A percentile compares a stretch with the other conserved stretches of the same genome.
Evolutionary conservation across 2,797 vertebrate species (phyloP).

Genomic region (Vireo griseus): DNA sequence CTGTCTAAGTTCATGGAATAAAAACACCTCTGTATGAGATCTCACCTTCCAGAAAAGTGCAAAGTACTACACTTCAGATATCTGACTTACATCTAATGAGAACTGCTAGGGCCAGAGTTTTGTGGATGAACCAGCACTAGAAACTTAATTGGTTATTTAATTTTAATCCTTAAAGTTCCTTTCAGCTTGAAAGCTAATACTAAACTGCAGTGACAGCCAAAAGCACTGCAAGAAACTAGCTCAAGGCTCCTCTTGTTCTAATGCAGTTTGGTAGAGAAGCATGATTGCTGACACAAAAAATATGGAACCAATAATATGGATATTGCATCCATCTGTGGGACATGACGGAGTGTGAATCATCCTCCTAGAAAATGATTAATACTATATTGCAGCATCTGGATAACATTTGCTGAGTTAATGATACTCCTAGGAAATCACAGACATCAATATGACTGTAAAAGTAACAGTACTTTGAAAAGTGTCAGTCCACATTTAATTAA

Average conservation of each 20-base stretch:
- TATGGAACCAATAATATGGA: not conserved
- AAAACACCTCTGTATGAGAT: not conserved
- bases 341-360: not conserved
- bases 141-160: not conserved
- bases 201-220: not conserved
- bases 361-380: not conserved
- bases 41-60: not conserved
- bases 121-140: not conserved
- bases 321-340: not conserved
- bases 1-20: not conserved
- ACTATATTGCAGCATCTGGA: slow-evolving; percentile 6
- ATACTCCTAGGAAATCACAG: not conserved
- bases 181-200: not conserved
- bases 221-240: not conserved
- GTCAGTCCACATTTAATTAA: not conserved
- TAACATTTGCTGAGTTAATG: slow-evolving; percentile 14
- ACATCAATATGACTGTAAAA: not conserved
- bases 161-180: not conserved
- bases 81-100: not conserved
- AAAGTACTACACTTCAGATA: not conserved
- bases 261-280: not conserved
- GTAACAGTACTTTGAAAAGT: not conserved
- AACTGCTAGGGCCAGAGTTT: not conserved
- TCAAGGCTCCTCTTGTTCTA: not conserved
- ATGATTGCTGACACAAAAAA: not conserved